Evolutionary conservation across 1,140 invertebrate genomes (phyloP), one percentile per base, ranked within the genome.

Genomic region (Plodia interpunctella): DNA sequence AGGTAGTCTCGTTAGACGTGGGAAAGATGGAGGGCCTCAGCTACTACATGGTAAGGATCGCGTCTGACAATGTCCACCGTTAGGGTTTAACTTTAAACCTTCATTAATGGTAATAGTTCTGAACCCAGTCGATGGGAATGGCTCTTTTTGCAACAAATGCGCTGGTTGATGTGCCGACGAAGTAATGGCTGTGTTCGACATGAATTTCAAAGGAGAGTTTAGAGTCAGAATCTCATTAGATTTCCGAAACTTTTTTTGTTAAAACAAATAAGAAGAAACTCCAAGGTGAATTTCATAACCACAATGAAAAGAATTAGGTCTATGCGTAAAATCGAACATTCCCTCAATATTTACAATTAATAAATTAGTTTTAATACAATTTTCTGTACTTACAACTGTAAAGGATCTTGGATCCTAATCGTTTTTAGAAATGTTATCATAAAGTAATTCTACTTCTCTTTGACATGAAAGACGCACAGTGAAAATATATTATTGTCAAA

Each of bases 1-100:
- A 71, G 75, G 79, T 73, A 79, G 81, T 70, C 80, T 84, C 70
- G 82, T 88, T 88, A 86, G 74, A 85, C 82, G 83, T 88, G 85
- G 83, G 85, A 88, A 86, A 68, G 72, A 13, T 32, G 62, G 50
- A 20, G 59, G 38, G 32, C 64, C 15, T 18, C n/a, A 51, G 61
- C 65, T 75, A 56, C 63, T 74, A 77, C 79, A 80, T 69, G 78
- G 80, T 72, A 75, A 70, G 65, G 70, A 68, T 74, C 73, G 62
- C 66, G 66, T 62, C 49, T 52, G 66, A 79, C 76, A 76, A 69
- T 80, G 78, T 76, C 78, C 80, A 80, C 76, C 75, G 77, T 83
- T 78, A 79, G 71, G 71, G 69, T 68, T 76, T 74, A 76, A 78
- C 50, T 78, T 74, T 71, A 74, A 78, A 71, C 69, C 69, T 79